These are phyloP conservation scores for Anthonomus grandis DNA, from an alignment of 1,140 invertebrate species.

Conservation along the genomic window DNA sequence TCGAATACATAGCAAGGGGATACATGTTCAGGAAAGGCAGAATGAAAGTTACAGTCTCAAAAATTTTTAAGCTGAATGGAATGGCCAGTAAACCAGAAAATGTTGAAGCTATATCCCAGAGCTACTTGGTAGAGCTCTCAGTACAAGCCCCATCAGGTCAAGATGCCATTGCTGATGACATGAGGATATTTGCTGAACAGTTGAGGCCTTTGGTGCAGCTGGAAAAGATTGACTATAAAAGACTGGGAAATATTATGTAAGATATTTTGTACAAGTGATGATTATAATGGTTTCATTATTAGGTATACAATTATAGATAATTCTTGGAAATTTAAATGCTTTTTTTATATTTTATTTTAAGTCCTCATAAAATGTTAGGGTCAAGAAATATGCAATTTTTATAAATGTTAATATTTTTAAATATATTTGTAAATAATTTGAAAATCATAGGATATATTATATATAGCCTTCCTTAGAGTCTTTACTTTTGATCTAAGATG, in stretches of 20 bases:
- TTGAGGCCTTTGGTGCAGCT: constrained; percentile 85
- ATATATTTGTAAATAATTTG: too few relatives aligned
- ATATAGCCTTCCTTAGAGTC: too few relatives aligned
- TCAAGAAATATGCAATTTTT: too few relatives aligned
- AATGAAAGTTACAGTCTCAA: constrained; percentile 95
- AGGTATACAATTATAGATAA: too few relatives aligned
- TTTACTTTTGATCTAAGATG: too few relatives aligned
- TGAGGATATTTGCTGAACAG: constrained; percentile 93
- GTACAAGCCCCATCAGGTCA: constrained; percentile 88
- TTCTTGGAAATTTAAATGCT: too few relatives aligned
- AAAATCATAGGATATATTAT: too few relatives aligned
- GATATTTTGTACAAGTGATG: too few relatives aligned
- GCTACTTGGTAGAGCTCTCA: constrained; percentile 92
- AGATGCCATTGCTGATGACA: constrained; percentile 93
- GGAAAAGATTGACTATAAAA: constrained; percentile 87
- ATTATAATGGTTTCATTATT: too few relatives aligned
- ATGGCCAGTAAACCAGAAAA: constrained; percentile 67
- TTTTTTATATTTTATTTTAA: too few relatives aligned
- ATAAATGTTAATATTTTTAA: too few relatives aligned
- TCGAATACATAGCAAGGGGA: constrained; percentile 91
- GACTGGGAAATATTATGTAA: constrained; percentile 57
- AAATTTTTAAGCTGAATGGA: constrained; percentile 81
- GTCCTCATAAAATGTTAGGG: too few relatives aligned
- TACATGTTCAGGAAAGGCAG: constrained; percentile 95
- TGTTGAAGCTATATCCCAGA: constrained; percentile 84